Base-by-base conservation (phyloP, 2,797 vertebrate species). In the Channa striata region DNA sequence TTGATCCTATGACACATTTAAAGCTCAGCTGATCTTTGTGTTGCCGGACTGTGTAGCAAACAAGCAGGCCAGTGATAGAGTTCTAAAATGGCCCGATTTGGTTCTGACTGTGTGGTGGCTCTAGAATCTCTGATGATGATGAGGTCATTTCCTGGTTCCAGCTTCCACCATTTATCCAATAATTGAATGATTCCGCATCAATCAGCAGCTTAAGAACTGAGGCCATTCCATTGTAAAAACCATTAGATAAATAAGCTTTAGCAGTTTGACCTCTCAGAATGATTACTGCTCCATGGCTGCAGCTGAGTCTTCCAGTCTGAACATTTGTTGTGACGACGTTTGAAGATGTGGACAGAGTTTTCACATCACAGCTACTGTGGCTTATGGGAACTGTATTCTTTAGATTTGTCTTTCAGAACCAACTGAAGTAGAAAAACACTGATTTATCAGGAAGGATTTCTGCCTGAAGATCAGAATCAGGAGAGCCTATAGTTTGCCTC, bases 321-420 rank as follows among this genome's bases (percentile, higher is more conserved):
- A 4, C 1, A 5, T 39, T 25, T 19, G 16, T 53, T 10, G 6
- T 43, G 1, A 37, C 9, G 9, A 37, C 21, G 47, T 56, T 34
- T 61, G 42, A 16, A 58, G 65, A 25, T 53, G 1, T 52, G 33
- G 23, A n/a, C 36, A 30, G 48, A 21, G 20, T 40, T 37, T 36
- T 8, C n/a, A n/a, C n/a, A 36, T 17, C 0, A 9, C 30, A 20
- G 6, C 46, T 0, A 11, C 63, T 17, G 44, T 60, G 63, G 50
- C 14, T 76, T 47, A 57, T 73, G 61, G 60, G 44, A 42, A 67
- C 44, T 70, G 57, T 34, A 68, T 63, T 68, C 37, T 53, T n/a
- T 49, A 23, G 19, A 36, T 34, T 8, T 3, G 3, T 20, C 39
- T 21, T 14, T 13, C 34, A 21, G 43, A 64, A 19, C 34, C 13